Evolutionary conservation across 2,888 invertebrate species (phyloP).

Genomic region (Eupithecia dodoneata): DNA sequence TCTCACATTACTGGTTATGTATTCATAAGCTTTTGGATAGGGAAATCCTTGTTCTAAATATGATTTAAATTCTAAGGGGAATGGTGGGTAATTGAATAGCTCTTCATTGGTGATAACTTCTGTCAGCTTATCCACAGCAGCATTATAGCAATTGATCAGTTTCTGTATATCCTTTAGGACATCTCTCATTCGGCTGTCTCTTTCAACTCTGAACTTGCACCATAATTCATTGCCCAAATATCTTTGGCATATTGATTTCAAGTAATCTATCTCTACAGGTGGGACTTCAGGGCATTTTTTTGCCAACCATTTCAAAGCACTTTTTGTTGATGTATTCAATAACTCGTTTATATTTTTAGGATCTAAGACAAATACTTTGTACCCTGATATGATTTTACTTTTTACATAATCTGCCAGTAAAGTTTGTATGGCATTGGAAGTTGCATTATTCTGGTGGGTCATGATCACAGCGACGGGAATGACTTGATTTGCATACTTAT

Average conservation of each 20-base stretch:
- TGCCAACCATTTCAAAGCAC: slow-evolving; percentile 79
- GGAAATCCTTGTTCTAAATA: slow-evolving; percentile 78
- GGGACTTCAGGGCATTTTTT: slow-evolving; percentile 77
- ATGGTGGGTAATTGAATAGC: slow-evolving; percentile 84
- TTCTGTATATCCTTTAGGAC: slow-evolving; percentile 83
- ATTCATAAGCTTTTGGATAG: slow-evolving; percentile 87
- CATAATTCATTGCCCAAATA: slow-evolving; percentile 86
- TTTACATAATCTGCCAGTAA: slow-evolving; percentile 57
- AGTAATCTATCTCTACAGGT: slow-evolving; percentile 83
- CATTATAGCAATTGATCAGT: slow-evolving; percentile 87
- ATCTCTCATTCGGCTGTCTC: slow-evolving; percentile 66
- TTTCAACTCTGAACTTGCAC: slow-evolving; percentile 77
- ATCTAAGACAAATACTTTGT: slow-evolving; percentile 66
- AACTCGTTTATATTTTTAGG: slow-evolving; percentile 60
- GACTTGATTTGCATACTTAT: slow-evolving; percentile 71
- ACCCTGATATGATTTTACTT: slow-evolving; percentile 66
- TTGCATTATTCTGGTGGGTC: slow-evolving; percentile 53
- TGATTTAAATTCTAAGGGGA: slow-evolving; percentile 86
- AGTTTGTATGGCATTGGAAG: slow-evolving; percentile 54
- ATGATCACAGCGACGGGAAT: slow-evolving; percentile 74
- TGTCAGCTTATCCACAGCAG: slow-evolving; percentile 85
- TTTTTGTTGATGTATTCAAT: slow-evolving; percentile 64
- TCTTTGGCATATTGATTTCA: slow-evolving; percentile 82
- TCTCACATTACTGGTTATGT: slow-evolving; percentile 86
- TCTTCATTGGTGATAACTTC: slow-evolving; percentile 85